Base-by-base conservation (phyloP, 2,888 invertebrate species). In the Cyrtodaria siliqua region DNA sequence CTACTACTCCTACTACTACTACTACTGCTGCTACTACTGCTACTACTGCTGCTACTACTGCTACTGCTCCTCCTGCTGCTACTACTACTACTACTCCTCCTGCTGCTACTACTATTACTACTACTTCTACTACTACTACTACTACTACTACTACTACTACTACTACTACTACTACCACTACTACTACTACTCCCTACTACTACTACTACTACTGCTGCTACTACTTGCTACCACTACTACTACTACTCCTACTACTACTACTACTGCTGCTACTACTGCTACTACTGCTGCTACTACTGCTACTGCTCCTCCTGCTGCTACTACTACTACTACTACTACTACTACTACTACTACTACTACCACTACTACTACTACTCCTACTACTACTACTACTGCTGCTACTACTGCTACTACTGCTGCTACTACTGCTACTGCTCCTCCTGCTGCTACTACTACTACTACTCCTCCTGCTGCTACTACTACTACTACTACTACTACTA, bases 131-230 rank as follows among this genome's bases (percentile, higher is more conserved):
- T 38, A 8, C 12, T 59, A 38, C 59, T 59, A 59, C 59, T 33
- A 33, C 56, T 56, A 56, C 56, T 56, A 33, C 56, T 56, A 56
- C 56, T 56, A 56, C 56, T 56, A 56, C 56, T 56, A 33, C 56
- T 33, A 27, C 38, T n/a, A 27, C 20, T 33, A 9, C 56, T n/a
- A 56, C 38, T 56, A 33, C 56, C 33, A 56, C 38, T 33, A 59
- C n/a, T n/a, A n/a, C n/a, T n/a, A n/a, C n/a, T n/a, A n/a, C n/a
- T n/a, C n/a, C n/a, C n/a, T n/a, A n/a, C 40, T 59, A 38, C 20
- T 18, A 59, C 53, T 53, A 53, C 53, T 53, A 40, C 38, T 59
- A 59, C 59, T 40, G 42, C 59, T 59, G 42, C 59, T 59, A 18
- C 59, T n/a, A n/a, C n/a, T n/a, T n/a, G n/a, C n/a, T n/a, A n/a